phyloP scores from a whole-genome alignment of 2,888 invertebrate genomes.

The Alloplasta piceator region DNA sequence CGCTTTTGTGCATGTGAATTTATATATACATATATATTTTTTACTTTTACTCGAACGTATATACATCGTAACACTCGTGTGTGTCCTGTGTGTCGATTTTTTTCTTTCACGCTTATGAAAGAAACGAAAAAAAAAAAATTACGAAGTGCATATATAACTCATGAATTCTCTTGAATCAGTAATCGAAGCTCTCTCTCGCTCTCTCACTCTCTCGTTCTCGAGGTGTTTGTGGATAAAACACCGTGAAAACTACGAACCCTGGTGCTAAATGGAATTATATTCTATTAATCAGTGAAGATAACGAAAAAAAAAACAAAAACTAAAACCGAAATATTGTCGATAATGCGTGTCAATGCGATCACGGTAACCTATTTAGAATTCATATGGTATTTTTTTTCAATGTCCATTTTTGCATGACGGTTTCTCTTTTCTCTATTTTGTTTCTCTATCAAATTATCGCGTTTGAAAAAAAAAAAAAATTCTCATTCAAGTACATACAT shows the following conservation, averaged over 20 bases:
- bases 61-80: conserved; percentile 49
- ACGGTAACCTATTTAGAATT: conserved; percentile 70
- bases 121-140: conserved; percentile 28
- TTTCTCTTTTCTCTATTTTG: conserved; percentile 44
- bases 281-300: conserved; percentile 80
- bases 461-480: conserved; percentile 20
- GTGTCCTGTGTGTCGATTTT: conserved; percentile 11
- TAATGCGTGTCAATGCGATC: conserved; percentile 64
- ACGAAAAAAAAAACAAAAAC: conserved; percentile 57
- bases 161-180: conserved; percentile 77
- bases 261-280: conserved; percentile 83
- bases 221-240: conserved; percentile 74
- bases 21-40: conserved; percentile 8
- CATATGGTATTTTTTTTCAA: conserved; percentile 65
- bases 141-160: conserved; percentile 64
- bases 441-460: conserved; percentile 30
- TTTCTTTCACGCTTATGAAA: conserved; percentile 39
- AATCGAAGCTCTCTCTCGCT: conserved; percentile 52
- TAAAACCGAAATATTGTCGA: conserved; percentile 53
- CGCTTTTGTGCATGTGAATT: conserved; percentile 64
- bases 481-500: too few species aligned
- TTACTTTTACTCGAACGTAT: conserved; percentile 35
- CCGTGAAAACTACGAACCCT: conserved; percentile 79
- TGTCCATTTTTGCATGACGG: conserved; percentile 64
- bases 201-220: conserved; percentile 53